A percentile compares a stretch with the other conserved stretches of the same genome.
Evolutionary conservation across 2,113 vertebrate genomes (phyloP).

Genomic region (Megaceryle maxima): DNA sequence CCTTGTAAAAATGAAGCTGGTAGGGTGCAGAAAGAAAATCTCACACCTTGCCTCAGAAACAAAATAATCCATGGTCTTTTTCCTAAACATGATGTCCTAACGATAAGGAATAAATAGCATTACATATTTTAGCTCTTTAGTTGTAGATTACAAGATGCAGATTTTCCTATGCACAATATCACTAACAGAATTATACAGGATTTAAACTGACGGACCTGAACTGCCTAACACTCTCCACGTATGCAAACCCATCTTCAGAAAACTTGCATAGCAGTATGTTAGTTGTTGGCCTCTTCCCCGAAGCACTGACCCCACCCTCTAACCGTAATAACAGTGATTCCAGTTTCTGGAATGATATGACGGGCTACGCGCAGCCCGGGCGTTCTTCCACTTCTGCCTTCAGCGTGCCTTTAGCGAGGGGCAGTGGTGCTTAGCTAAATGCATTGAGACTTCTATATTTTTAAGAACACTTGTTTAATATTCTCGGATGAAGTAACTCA

Average conservation of each 20-base stretch:
- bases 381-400: neutral
- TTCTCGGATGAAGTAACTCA: neutral
- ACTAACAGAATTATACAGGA: neutral
- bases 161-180: neutral
- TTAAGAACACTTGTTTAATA: neutral
- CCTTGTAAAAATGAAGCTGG: neutral
- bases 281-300: neutral
- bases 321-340: neutral
- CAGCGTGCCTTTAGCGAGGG: neutral
- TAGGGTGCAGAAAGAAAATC: neutral
- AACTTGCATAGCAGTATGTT: neutral
- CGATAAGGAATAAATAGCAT: neutral
- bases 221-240: neutral
- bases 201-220: neutral
- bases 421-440: neutral
- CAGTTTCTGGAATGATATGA: neutral
- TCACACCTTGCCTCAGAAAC: neutral
- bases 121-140: neutral
- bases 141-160: neutral
- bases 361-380: fast-evolving
- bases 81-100: neutral
- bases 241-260: neutral
- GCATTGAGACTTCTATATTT: neutral
- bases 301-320: neutral
- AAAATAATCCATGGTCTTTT: neutral